Evolutionary conservation across 2,888 invertebrate species (phyloP), one percentile per base, ranked within the genome.

Genomic region (Resseliella maxima): DNA sequence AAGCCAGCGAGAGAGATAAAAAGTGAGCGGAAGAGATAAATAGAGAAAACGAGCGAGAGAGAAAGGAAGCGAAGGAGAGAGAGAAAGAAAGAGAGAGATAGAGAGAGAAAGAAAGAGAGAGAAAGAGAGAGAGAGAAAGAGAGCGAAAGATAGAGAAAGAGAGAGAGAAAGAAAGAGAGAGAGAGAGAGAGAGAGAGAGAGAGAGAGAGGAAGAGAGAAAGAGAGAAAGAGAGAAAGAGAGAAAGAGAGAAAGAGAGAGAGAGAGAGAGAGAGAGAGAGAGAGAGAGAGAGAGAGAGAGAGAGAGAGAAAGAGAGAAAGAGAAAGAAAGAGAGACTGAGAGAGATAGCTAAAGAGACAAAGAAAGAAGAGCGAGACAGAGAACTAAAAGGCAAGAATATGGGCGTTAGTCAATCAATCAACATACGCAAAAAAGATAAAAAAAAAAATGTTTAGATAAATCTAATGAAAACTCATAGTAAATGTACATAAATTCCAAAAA

Each of bases 361-460:
- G 2, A 15, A 31, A 36, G 8, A 3, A 35, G n/a, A 36, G 72
- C n/a, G 72, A 72, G 18, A 31, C 54, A 6, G 54, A 10, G 18
- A 54, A 21, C 41, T 12, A 5, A 41, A 41, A 41, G 41, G 6
- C 6, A 12, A 41, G 41, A 41, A 41, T 41, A 59, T 59, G 59
- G 59, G 59, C 59, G 59, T 59, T 59, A 59, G 59, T 24, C 59
- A 59, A 59, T 59, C 59, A 59, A 59, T 59, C 59, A 59, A 59
- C n/a, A n/a, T n/a, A n/a, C n/a, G 59, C 24, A 2, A 24, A 59
- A 59, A 59, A 5, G 12, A 41, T 8, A 41, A 5, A 41, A 41
- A 41, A 41, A 41, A 41, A 8, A 41, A 41, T 41, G 24, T 24
- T 59, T 6, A 59, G 59, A 59, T 59, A 59, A 59, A 59, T 59